Evolutionary conservation across 1,140 invertebrate species (phyloP).

Genomic region (Drosophila prosaltans): DNA sequence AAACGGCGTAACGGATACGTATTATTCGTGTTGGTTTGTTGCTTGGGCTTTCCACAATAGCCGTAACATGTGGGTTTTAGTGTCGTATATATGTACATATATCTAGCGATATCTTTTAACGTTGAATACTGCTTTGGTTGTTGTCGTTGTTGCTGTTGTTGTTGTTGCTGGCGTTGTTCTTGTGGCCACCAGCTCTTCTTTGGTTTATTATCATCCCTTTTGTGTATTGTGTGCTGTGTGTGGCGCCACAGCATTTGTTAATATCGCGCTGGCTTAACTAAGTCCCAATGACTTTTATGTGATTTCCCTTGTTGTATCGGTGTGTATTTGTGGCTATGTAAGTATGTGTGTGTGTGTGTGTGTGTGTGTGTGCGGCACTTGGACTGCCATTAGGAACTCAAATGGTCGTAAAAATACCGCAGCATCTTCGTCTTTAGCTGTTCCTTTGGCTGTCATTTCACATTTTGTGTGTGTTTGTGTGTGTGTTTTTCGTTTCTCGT

Average conservation of each 20-base stretch:
- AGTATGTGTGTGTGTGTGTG: conserved; percentile 10
- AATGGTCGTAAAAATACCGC: conserved; percentile 62
- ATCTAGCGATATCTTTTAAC: conserved; percentile 52
- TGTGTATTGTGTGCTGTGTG: conserved; percentile 1
- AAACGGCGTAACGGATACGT: conserved; percentile 1
- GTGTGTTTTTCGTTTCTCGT: not conserved
- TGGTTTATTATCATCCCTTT: conserved; percentile 69
- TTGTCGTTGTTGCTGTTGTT: conserved; percentile 10
- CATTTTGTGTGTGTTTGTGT: not conserved
- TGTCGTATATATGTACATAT: conserved; percentile 28
- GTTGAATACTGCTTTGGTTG: conserved; percentile 3
- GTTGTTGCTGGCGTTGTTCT: conserved; percentile 19
- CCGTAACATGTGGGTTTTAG: conserved; percentile 73
- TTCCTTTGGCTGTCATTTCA: conserved; percentile 52
- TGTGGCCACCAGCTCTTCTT: conserved; percentile 36
- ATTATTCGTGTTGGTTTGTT: conserved; percentile 8
- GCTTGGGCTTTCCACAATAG: conserved; percentile 34
- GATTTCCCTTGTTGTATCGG: conserved; percentile 36
- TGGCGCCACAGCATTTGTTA: conserved; percentile 65
- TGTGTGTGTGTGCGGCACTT: conserved; percentile 25
- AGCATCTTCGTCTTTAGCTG: conserved; percentile 60
- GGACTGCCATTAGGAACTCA: conserved; percentile 23
- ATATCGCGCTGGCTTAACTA: conserved; percentile 76
- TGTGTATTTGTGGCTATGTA: conserved; percentile 6
- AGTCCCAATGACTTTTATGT: conserved; percentile 80